Evolutionary conservation across 2,797 vertebrate species (phyloP), one percentile per base, ranked within the genome.

Genomic region (Orestias chungarensis): DNA sequence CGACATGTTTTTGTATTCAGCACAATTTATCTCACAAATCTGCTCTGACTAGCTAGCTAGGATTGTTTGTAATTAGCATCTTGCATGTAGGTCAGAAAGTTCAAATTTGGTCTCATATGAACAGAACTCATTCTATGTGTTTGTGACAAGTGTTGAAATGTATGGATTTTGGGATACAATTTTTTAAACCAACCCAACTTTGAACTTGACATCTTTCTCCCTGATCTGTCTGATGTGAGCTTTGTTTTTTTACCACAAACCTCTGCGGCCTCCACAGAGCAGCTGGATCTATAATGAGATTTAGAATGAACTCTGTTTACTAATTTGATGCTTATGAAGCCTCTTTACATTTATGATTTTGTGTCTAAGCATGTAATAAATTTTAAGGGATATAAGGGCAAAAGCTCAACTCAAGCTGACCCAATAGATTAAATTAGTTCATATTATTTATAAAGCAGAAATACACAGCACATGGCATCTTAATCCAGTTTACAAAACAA

Each of bases 81-180:
- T 55, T 55, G 27, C 52, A 55, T 55, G 52, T 55, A 31, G 52
- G 52, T 55, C 27, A 31, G 27, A 50, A 52, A 52, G 25, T 54
- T 27, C 2, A 15, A 54, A 27, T 29, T 54, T 17, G 50, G 14
- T 29, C 25, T 54, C 27, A 27, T 54, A n/a, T 54, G 25, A 54
- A n/a, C 25, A 27, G 25, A 55, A 55, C 14, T 18, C 11, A 6
- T 31, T 55, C 52, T 6, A 31, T 12, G 14, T 4, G 17, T 55
- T 55, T 55, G 15, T 55, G 27, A 6, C 6, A 14, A 15, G 14
- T 55, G 15, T 12, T 29, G 15, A 55, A 27, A 54, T 54, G 25
- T 54, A 54, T 54, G 29, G 15, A 31, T 55, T 27, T 7, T 31
- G 27, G 52, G 15, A 55, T 55, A 31, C 20, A 29, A 35, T 35